A percentile compares a stretch with the other conserved stretches of the same genome.
phyloP scores from a whole-genome alignment of 2,113 vertebrate genomes.

The Siniperca chuatsi region DNA sequence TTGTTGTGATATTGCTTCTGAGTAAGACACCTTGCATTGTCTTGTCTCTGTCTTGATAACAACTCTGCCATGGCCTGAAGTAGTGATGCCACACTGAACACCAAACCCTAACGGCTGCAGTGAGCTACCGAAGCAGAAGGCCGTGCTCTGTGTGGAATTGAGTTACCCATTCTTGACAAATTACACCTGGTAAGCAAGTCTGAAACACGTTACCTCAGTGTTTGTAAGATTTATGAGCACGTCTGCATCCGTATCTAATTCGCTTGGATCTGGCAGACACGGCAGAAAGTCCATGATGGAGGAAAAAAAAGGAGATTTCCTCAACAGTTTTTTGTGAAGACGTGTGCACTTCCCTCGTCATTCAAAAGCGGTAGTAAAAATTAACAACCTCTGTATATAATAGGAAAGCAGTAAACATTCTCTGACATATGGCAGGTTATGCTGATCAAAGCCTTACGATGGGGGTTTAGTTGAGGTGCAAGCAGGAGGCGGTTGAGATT shows the following conservation, averaged over 20 bases:
- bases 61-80: slow-evolving; percentile 25
- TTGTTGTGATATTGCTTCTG: neutral
- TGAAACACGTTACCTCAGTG: slow-evolving; percentile 72
- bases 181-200: slow-evolving; percentile 76
- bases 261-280: slow-evolving; percentile 66
- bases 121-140: slow-evolving; percentile 40
- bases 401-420: slow-evolving; percentile 62
- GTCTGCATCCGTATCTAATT: slow-evolving; percentile 67
- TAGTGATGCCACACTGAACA: slow-evolving; percentile 37
- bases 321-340: slow-evolving; percentile 75
- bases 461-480: slow-evolving; percentile 30
- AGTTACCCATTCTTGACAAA: slow-evolving; percentile 69
- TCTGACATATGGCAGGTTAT: slow-evolving; percentile 64
- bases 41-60: slow-evolving; percentile 26
- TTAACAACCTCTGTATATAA: slow-evolving; percentile 71
- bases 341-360: slow-evolving; percentile 66
- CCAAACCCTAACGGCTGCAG: slow-evolving; percentile 35
- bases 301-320: slow-evolving; percentile 63
- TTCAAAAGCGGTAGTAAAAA: slow-evolving; percentile 72
- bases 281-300: slow-evolving; percentile 59
- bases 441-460: slow-evolving; percentile 63
- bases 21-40: slow-evolving; percentile 2
- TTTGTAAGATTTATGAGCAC: slow-evolving; percentile 79
- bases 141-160: slow-evolving; percentile 34
- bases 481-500: neutral